phyloP scores from a whole-genome alignment of 92 coral and sea anemone species.

The Zoanthus solanderi region DNA sequence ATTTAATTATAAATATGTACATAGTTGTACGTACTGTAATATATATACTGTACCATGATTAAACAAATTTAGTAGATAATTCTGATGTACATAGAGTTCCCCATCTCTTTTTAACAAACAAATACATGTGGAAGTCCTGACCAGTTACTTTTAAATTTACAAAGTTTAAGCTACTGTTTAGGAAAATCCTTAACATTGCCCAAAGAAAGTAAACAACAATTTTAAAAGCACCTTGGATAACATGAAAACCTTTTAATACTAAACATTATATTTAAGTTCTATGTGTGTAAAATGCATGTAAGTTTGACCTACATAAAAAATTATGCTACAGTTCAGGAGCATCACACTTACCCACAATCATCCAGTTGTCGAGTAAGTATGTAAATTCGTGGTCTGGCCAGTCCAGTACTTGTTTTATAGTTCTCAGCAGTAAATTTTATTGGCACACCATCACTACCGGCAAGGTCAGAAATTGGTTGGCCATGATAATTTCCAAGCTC shows the following conservation, averaged over 20 bases:
- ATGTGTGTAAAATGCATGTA: not conserved
- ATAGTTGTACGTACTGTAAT: not conserved
- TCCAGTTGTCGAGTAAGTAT: not conserved
- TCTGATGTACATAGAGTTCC: not conserved
- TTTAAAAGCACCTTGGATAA: not conserved
- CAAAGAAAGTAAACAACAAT: not conserved
- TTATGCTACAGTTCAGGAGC: not conserved
- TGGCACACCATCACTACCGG: not conserved
- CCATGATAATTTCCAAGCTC: constrained; percentile 13
- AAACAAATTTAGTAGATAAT: not conserved
- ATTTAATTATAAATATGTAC: not conserved
- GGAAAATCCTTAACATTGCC: not conserved
- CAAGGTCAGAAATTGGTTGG: constrained; percentile 3
- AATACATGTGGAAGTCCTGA: not conserved
- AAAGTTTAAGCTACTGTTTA: not conserved
- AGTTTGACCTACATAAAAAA: not conserved
- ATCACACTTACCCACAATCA: not conserved
- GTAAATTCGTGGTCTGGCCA: constrained; percentile 12
- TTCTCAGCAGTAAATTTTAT: not conserved
- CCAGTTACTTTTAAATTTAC: not conserved
- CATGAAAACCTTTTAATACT: not conserved
- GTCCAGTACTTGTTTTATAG: constrained; percentile 12
- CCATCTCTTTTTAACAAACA: not conserved
- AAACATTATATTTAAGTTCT: not conserved
- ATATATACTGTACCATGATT: not conserved